Percentiles rank a stretch among this genome's conserved stretches.
phyloP scores from a whole-genome alignment of 2,113 vertebrate species.

The Corapipo altera region DNA sequence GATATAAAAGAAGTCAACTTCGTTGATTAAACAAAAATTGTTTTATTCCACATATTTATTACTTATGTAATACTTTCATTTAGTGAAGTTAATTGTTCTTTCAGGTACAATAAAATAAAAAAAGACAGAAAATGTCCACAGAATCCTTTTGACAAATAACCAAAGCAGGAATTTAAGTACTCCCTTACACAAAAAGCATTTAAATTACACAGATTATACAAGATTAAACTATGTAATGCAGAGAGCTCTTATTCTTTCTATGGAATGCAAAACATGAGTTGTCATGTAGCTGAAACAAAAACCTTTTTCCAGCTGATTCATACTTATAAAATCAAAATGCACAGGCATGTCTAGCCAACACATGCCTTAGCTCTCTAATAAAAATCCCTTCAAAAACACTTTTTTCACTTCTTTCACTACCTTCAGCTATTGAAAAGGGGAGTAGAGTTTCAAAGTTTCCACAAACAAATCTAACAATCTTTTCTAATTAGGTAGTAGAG shows the following conservation, averaged over 20 bases:
- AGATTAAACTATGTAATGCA: constrained; percentile 2
- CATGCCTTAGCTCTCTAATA: neutral
- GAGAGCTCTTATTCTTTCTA: neutral
- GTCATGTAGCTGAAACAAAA: neutral
- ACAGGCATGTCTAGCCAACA: constrained; percentile 23
- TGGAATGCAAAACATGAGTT: neutral
- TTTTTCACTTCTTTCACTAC: constrained; percentile 18
- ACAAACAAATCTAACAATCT: constrained; percentile 23
- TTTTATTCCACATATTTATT: neutral
- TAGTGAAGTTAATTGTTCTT: neutral
- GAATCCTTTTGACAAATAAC: neutral
- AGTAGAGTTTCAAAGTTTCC: constrained; percentile 35
- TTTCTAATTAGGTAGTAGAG: constrained; percentile 29
- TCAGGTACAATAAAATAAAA: neutral
- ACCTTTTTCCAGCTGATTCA: constrained; percentile 29
- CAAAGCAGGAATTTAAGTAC: neutral
- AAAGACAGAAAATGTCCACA: neutral
- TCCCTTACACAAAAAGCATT: constrained; percentile 4
- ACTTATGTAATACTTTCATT: neutral
- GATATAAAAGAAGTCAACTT: neutral
- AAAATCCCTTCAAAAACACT: neutral
- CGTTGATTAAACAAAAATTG: neutral
- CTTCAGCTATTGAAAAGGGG: constrained; percentile 47
- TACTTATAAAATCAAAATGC: neutral
- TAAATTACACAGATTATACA: constrained; percentile 46